These are phyloP conservation scores for Palloptera scutellata DNA, from an alignment of 2,888 invertebrate species.

Conservation along the genomic window DNA sequence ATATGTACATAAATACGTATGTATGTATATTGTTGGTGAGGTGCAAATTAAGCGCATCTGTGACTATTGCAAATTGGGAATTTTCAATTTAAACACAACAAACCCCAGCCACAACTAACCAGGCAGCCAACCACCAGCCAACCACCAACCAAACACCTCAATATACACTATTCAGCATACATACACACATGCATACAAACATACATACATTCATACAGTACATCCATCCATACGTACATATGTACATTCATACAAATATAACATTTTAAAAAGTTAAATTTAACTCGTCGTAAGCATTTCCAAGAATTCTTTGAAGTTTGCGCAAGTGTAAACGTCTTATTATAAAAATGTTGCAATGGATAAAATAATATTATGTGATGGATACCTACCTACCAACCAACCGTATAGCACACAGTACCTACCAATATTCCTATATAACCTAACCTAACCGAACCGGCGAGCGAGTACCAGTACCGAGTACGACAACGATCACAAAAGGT, in stretches of 20 bases:
- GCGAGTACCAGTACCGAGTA: too few species aligned
- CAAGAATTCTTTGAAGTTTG: slow-evolving; percentile 28
- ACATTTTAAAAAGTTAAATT: background rate
- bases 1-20: background rate
- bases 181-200: too few species aligned
- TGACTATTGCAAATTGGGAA: slow-evolving; percentile 42
- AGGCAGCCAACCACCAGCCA: background rate
- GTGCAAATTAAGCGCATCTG: slow-evolving; percentile 42
- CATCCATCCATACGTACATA: background rate
- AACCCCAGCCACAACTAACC: slow-evolving; percentile 17
- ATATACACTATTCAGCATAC: background rate
- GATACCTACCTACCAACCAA: too few species aligned
- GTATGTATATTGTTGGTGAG: slow-evolving; percentile 14
- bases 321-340: slow-evolving; percentile 9
- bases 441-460: too few species aligned
- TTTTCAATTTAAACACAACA: slow-evolving; percentile 40
- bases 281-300: slow-evolving; percentile 17
- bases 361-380: too few species aligned
- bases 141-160: background rate
- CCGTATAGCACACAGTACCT: too few species aligned
- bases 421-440: too few species aligned
- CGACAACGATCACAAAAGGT: too few species aligned
- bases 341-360: too few species aligned
- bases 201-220: background rate
- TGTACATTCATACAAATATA: background rate